Percentiles rank a stretch among this genome's conserved stretches.
Conservation (phyloP, 2,888 invertebrate species). For the Drosophila atripex region DNA sequence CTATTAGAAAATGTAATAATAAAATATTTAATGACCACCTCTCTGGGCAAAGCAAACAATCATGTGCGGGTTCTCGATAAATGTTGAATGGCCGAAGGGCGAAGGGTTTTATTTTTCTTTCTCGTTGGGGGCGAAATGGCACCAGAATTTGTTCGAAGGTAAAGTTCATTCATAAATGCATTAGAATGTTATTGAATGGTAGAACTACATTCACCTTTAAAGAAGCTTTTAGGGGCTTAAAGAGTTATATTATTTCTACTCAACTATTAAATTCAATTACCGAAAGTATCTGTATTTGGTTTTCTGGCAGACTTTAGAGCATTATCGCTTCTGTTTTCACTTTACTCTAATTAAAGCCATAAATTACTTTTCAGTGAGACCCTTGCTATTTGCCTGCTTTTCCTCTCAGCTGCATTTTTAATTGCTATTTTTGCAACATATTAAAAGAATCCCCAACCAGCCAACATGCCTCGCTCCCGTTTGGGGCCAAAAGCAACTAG, state of each 20-base stretch:
- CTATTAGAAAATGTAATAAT: constrained; percentile 41
- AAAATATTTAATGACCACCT: constrained; percentile 40
- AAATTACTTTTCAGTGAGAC: constrained; percentile 48
- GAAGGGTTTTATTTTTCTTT: constrained; percentile 14
- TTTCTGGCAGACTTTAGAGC: no score
- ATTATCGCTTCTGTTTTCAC: background rate
- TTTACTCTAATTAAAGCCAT: constrained; percentile 61
- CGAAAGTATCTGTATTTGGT: background rate
- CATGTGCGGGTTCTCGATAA: constrained; percentile 27
- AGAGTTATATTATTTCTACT: background rate
- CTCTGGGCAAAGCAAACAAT: constrained; percentile 30
- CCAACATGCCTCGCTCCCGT: background rate
- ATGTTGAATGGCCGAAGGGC: constrained; percentile 30
- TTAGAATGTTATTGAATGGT: background rate
- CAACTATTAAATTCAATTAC: background rate
- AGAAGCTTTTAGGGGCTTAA: background rate
- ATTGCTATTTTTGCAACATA: constrained; percentile 63
- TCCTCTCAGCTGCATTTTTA: constrained; percentile 49
- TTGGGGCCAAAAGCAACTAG: background rate
- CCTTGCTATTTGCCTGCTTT: constrained; percentile 41
- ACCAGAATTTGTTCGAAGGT: constrained; percentile 4
- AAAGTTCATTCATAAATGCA: constrained; percentile 5
- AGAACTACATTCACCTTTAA: background rate
- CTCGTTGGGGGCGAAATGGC: background rate
- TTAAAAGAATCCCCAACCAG: constrained; percentile 44